Conservation (phyloP, 2,888 invertebrate species). For the Horisme vitalbata region DNA sequence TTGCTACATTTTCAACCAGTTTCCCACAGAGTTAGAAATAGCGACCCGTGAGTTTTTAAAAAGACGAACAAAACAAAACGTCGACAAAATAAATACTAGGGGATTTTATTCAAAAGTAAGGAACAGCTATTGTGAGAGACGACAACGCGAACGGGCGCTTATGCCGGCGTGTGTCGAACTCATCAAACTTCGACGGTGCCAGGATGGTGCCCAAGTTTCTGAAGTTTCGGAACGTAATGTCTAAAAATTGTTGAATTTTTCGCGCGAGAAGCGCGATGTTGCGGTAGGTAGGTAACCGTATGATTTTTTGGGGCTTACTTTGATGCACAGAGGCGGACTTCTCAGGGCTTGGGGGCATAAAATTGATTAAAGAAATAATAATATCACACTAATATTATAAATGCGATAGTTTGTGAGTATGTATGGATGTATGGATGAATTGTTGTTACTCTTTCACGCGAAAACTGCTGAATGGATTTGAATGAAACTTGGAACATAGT, state of each 20-base stretch:
- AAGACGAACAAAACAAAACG: slow-evolving; percentile 39
- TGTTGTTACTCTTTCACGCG: too few relatives aligned
- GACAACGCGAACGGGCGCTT: slow-evolving; percentile 50
- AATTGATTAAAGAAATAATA: too few relatives aligned
- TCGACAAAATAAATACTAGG: slow-evolving; percentile 46
- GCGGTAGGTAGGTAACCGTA: slow-evolving; percentile 21
- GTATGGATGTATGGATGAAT: too few relatives aligned
- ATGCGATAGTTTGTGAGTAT: too few relatives aligned
- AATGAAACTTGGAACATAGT: too few relatives aligned
- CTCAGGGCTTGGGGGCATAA: too few relatives aligned
- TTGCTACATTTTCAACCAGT: too few relatives aligned
- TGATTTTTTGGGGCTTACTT: slow-evolving; percentile 17
- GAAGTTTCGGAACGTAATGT: slow-evolving; percentile 45
- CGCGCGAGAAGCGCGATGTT: slow-evolving; percentile 32
- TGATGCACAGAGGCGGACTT: slow-evolving; percentile 8
- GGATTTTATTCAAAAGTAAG: slow-evolving; percentile 53
- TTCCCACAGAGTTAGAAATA: slow-evolving; percentile 36
- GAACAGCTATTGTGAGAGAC: slow-evolving; percentile 56
- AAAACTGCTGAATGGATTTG: too few relatives aligned
- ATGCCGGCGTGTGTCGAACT: slow-evolving; percentile 63
- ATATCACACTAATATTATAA: too few relatives aligned
- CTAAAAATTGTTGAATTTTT: slow-evolving; percentile 52
- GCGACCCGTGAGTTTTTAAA: slow-evolving; percentile 29
- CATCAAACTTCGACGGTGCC: slow-evolving; percentile 59
- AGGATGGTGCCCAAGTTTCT: slow-evolving; percentile 40